Base-by-base conservation (phyloP, 2,797 vertebrate species). In the Todus mexicanus region DNA sequence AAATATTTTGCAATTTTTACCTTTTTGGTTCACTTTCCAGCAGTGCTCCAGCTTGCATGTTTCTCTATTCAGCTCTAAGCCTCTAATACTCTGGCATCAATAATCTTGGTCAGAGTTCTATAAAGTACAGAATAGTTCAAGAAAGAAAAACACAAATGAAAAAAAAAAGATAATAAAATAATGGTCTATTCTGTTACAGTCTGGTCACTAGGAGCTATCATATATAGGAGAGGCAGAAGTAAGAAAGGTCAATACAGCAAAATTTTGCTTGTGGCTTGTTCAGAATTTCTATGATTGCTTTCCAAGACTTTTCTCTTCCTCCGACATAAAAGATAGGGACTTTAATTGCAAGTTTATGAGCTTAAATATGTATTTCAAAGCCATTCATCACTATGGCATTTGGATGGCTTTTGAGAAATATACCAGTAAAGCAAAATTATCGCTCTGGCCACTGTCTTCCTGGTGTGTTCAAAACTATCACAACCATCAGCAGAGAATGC, bases 401-500 rank as follows among this genome's bases (percentile, higher is more conserved):
- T 71, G 33, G 14, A 72, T 37, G 25, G 15, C n/a, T 76, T 91
- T 75, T 63, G 33, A 83, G 61, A 91, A 91, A 78, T 9, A 70
- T 3, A 59, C 2, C 2, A 6, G 25, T 35, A 51, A 83, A 80
- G 17, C 12, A 77, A 68, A 80, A 85, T 42, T 37, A 61, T 31
- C 0, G 0, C 15, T 50, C 70, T 40, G 57, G 37, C 16, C 47
- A 29, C 43, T 35, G 53, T 31, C n/a, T 69, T 77, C 15, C 5
- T 60, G 63, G 7, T 10, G 1, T 23, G 19, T 57, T 86, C 65
- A 74, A 53, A 91, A 73, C 23, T 23, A 29, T 48, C 33, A 31
- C 43, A 66, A 13, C 4, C 47, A 76, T 25, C 31, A 74, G 26
- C 48, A 76, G 45, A 76, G 45, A 89, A 68, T 21, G 82, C 16